Percentiles rank a stretch among this genome's conserved stretches.
Evolutionary conservation across 2,888 invertebrate genomes (phyloP).

Genomic region (Watsonalla binaria): DNA sequence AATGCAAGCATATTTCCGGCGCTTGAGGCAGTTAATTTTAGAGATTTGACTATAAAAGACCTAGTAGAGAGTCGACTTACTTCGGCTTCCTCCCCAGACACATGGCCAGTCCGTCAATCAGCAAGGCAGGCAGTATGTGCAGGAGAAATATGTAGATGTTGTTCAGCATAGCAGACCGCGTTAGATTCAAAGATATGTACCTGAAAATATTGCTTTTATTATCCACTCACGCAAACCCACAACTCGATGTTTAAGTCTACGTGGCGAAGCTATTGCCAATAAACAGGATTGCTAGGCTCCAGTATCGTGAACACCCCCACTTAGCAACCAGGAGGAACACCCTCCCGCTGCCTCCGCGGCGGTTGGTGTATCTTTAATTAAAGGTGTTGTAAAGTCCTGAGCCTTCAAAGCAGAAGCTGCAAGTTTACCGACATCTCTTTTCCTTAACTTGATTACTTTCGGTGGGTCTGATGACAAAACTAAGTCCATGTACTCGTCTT

Average conservation of each 20-base stretch:
- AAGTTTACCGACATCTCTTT: conserved; percentile 19
- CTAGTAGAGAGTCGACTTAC: conserved; percentile 55
- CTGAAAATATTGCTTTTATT: no score
- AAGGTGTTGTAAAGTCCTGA: not conserved
- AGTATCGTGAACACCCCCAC: no score
- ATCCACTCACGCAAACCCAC: no score
- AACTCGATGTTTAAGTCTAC: no score
- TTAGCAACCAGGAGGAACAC: no score
- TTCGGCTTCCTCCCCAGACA: conserved; percentile 83
- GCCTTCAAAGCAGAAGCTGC: conserved; percentile 9
- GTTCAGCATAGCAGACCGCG: conserved; percentile 73
- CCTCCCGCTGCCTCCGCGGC: no score
- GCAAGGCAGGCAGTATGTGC: conserved; percentile 84
- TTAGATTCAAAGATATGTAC: conserved; percentile 78
- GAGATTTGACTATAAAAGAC: not conserved
- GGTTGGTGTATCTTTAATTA: no score
- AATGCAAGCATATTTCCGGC: no score
- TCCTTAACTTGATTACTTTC: conserved; percentile 17
- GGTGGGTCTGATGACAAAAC: conserved; percentile 19
- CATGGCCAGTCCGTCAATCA: conserved; percentile 80
- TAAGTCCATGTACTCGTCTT: conserved; percentile 20
- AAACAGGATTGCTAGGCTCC: no score
- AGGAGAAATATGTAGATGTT: conserved; percentile 79
- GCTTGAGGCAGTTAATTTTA: no score
- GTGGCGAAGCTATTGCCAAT: no score